These are phyloP conservation scores for Cossypha polioptera DNA, from an alignment of 2,797 vertebrate species.

Conservation along the genomic window DNA sequence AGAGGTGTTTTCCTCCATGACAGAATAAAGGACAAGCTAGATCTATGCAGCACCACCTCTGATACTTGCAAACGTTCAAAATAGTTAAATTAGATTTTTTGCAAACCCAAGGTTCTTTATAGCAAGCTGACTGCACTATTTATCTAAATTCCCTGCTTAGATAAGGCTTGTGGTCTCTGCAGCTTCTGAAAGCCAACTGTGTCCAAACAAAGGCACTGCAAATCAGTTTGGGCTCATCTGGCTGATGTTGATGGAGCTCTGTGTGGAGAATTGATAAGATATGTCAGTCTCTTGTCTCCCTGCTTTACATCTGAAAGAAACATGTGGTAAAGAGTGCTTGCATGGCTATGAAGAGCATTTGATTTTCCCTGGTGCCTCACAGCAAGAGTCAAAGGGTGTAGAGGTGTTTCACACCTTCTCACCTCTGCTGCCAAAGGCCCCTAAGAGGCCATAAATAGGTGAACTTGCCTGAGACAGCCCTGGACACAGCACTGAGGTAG, in stretches of 20 bases:
- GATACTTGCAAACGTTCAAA: neutral
- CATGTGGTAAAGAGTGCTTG: neutral
- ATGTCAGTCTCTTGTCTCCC: neutral
- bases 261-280: constrained; percentile 33
- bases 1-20: neutral
- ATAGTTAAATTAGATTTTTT: neutral
- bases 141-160: neutral
- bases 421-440: neutral
- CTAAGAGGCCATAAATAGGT: neutral
- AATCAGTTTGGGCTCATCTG: neutral
- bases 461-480: neutral
- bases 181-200: neutral
- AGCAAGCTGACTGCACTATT: neutral
- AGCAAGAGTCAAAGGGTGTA: neutral
- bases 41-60: neutral
- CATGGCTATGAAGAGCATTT: neutral
- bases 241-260: neutral
- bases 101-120: neutral
- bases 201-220: neutral
- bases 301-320: neutral
- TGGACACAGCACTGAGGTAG: neutral
- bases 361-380: neutral
- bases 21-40: neutral
- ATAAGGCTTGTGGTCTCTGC: neutral
- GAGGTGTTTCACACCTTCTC: neutral